phyloP scores from a whole-genome alignment of 2,113 vertebrate genomes.

The Nerophis ophidion region DNA sequence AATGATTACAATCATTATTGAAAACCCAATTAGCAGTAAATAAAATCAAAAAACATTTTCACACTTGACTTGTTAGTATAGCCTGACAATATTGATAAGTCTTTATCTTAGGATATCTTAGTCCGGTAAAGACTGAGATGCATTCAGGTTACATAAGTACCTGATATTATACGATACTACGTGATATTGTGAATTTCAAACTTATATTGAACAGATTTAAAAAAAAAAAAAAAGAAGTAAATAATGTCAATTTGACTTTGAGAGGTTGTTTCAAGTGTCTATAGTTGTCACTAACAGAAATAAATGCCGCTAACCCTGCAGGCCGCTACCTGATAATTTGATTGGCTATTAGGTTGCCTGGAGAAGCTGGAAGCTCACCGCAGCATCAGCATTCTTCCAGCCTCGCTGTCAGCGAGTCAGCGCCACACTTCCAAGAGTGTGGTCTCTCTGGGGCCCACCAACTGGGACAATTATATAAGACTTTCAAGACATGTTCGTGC shows the following conservation, averaged over 20 bases:
- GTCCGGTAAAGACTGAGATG: no score
- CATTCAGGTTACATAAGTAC: no score
- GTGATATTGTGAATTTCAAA: no score
- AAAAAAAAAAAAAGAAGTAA: neutral
- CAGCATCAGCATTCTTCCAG: slow-evolving; percentile 31
- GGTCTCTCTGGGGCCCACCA: slow-evolving; percentile 48
- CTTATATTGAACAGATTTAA: neutral
- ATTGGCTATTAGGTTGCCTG: slow-evolving; percentile 27
- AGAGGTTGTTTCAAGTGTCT: neutral
- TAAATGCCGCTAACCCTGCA: slow-evolving; percentile 4
- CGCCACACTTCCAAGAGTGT: slow-evolving; percentile 6
- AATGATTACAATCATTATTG: no score
- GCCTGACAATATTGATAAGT: no score
- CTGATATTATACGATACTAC: neutral
- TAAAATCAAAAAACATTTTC: no score
- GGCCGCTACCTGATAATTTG: slow-evolving; percentile 20
- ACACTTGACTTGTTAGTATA: no score
- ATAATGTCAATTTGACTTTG: neutral
- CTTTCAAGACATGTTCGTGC: slow-evolving; percentile 64
- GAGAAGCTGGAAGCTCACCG: slow-evolving; percentile 22
- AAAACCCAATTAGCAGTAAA: no score
- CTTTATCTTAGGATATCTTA: no score
- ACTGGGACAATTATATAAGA: slow-evolving; percentile 72
- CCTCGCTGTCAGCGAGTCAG: slow-evolving; percentile 25
- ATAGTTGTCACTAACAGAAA: neutral